Conservation (phyloP, 2,888 invertebrate species). For the Synanthedon formicaeformis region DNA sequence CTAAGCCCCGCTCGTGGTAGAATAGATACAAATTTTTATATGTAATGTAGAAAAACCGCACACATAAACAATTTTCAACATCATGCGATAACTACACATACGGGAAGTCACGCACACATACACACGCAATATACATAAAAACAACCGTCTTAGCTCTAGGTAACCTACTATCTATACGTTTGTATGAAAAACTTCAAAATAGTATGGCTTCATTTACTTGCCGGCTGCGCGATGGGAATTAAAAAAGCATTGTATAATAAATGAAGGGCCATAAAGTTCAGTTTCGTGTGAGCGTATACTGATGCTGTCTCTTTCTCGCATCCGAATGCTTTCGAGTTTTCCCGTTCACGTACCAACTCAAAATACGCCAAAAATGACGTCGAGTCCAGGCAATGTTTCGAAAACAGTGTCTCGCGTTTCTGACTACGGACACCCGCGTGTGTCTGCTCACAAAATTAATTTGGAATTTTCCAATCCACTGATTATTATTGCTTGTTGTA, state of each 20-base stretch:
- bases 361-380: conserved; percentile 72
- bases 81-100: conserved; percentile 52
- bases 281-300: conserved; percentile 31
- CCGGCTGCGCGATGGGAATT: conserved; percentile 36
- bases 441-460: conserved; percentile 51
- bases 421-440: conserved; percentile 45
- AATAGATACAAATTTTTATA: conserved; percentile 37
- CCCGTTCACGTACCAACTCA: conserved; percentile 67
- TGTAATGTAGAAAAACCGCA: conserved; percentile 43
- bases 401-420: conserved; percentile 67
- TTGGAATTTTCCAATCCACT: conserved; percentile 76
- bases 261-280: conserved; percentile 38
- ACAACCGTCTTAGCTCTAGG: conserved; percentile 46
- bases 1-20: conserved; percentile 21
- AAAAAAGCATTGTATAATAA: conserved; percentile 37
- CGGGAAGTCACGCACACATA: conserved; percentile 38
- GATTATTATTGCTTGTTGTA: conserved; percentile 46
- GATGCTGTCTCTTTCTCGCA: conserved; percentile 47
- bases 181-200: conserved; percentile 67
- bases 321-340: conserved; percentile 68
- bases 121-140: conserved; percentile 50
- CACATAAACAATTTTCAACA: conserved; percentile 25
- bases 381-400: conserved; percentile 53
- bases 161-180: conserved; percentile 38
- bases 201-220: conserved; percentile 56